These are phyloP conservation scores for Sesamia inferens DNA, from an alignment of 2,888 invertebrate genomes.

Conservation along the genomic window DNA sequence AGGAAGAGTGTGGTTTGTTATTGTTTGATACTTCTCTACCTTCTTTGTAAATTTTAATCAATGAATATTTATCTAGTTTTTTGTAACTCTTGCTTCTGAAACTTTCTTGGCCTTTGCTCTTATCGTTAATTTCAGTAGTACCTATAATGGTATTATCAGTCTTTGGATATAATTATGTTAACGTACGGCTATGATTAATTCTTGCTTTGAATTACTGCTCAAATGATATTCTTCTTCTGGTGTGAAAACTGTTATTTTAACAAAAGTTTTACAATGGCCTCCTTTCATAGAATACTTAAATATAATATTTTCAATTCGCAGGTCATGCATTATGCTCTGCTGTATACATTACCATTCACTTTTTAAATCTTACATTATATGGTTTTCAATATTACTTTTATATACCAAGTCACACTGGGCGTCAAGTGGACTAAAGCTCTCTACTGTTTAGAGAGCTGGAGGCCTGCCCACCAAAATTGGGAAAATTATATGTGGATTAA, in stretches of 20 bases:
- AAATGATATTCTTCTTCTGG: not conserved
- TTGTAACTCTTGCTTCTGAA: not conserved
- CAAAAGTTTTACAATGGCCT: not conserved
- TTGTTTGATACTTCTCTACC: constrained; percentile 32
- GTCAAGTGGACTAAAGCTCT: not conserved
- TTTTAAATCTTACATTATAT: not conserved
- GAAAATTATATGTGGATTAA: not conserved
- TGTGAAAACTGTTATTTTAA: too few species aligned
- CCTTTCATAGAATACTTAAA: not conserved
- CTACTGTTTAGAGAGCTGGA: not conserved
- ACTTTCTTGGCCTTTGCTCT: not conserved
- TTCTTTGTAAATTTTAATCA: not conserved
- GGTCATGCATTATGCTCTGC: constrained; percentile 25
- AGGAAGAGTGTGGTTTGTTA: constrained; percentile 37
- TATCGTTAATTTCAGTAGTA: not conserved
- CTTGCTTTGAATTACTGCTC: not conserved
- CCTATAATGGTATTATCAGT: not conserved
- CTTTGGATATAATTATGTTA: not conserved
- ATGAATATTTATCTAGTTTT: not conserved
- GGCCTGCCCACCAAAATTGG: not conserved
- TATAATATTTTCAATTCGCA: constrained; percentile 33
- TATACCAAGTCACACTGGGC: not conserved
- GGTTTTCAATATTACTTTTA: constrained; percentile 11
- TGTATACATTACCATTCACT: constrained; percentile 5
- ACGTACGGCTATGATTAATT: not conserved